phyloP scores from a whole-genome alignment of 2,888 invertebrate genomes.

The Lepidonotus clava region DNA sequence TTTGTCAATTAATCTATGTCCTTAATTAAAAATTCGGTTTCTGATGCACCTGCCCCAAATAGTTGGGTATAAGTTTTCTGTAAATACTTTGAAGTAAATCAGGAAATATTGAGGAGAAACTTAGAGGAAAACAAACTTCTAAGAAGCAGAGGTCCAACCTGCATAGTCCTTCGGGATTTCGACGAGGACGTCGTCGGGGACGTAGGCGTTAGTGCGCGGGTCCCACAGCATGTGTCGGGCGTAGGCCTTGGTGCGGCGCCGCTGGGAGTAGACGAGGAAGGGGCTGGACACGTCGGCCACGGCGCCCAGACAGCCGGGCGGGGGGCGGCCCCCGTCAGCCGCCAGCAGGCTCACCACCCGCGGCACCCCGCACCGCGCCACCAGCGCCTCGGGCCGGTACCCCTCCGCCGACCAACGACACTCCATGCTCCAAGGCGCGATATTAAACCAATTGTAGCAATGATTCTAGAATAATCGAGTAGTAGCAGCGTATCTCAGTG shows the following conservation, averaged over 20 bases:
- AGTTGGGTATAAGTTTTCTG: too few species aligned
- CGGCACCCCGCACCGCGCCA: neutral
- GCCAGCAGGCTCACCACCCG: neutral
- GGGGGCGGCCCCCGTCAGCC: neutral
- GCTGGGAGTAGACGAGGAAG: slow-evolving; percentile 52
- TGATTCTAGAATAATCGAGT: too few species aligned
- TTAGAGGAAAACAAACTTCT: too few species aligned
- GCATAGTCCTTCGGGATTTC: slow-evolving; percentile 55
- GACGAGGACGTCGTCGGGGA: neutral
- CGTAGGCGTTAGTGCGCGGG: neutral
- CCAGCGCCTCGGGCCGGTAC: neutral
- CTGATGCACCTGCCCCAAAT: too few species aligned
- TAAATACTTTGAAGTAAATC: too few species aligned
- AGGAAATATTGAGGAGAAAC: too few species aligned
- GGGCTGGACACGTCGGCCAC: slow-evolving; percentile 2
- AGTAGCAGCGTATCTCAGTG: too few species aligned
- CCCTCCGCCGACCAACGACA: neutral
- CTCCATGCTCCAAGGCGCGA: too few species aligned
- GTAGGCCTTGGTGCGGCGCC: slow-evolving; percentile 49
- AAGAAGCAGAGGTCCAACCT: too few species aligned
- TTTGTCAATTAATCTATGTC: too few species aligned
- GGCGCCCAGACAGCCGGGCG: neutral
- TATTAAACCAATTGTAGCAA: neutral
- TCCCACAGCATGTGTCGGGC: neutral
- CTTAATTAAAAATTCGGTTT: too few species aligned